These are phyloP conservation scores for Apaloderma vittatum DNA, from an alignment of 2,113 vertebrate species.

Conservation along the genomic window DNA sequence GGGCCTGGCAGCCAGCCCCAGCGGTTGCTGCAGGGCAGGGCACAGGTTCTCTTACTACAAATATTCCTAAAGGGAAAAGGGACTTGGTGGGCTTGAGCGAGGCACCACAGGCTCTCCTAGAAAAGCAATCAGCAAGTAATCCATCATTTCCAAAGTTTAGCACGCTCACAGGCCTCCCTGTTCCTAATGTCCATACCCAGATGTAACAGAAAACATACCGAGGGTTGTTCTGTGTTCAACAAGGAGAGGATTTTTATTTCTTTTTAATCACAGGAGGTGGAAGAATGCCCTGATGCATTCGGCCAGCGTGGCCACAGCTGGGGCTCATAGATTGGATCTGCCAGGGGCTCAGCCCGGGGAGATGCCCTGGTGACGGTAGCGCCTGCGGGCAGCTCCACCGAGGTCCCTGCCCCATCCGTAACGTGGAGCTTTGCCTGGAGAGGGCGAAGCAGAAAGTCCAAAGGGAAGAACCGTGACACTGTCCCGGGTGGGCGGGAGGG, in stretches of 20 bases:
- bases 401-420: not conserved
- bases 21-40: not conserved
- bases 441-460: rapidly evolving
- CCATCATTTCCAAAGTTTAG: not conserved
- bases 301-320: not conserved
- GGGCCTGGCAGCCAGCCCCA: not conserved
- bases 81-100: not conserved
- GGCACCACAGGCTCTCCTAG: not conserved
- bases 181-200: not conserved
- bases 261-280: not conserved
- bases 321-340: not conserved
- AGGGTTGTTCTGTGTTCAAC: not conserved
- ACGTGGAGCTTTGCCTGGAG: not conserved
- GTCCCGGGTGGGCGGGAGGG: not conserved
- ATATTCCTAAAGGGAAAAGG: not conserved
- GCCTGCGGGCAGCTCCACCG: not conserved
- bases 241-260: not conserved
- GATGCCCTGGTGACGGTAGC: not conserved
- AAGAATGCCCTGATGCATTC: not conserved
- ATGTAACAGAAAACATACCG: not conserved
- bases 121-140: not conserved
- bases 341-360: not conserved
- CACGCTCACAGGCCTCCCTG: not conserved
- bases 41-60: not conserved
- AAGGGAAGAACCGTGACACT: not conserved